Conservation (phyloP, 2,113 vertebrate genomes). For the Platysteira castanea region DNA sequence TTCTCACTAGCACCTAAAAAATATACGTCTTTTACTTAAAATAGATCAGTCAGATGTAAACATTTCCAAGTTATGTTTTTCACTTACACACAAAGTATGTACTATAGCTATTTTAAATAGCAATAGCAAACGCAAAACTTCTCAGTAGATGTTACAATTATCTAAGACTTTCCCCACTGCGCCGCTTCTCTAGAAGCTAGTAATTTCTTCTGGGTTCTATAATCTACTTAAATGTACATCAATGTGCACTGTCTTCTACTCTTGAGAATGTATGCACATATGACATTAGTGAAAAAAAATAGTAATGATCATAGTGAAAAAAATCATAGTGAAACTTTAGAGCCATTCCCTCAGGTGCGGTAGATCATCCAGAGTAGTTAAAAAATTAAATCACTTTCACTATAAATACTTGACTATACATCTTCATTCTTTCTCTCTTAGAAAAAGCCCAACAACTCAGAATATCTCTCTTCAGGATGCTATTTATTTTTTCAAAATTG, state of each 20-base stretch:
- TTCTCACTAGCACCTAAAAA: constrained; percentile 52
- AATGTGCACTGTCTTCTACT: neutral
- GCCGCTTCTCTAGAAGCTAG: neutral
- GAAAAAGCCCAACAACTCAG: constrained; percentile 5
- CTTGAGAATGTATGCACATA: neutral
- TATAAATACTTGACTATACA: neutral
- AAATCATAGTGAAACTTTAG: neutral
- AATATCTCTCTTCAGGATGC: neutral
- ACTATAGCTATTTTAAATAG: constrained; percentile 26
- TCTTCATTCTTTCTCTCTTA: neutral
- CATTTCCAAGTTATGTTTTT: constrained; percentile 33
- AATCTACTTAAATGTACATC: neutral
- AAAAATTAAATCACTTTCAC: neutral
- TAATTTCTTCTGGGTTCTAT: neutral
- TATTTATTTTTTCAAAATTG: neutral
- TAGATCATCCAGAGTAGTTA: neutral
- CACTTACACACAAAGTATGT: neutral
- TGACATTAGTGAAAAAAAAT: neutral
- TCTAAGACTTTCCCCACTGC: neutral
- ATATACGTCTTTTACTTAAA: constrained; percentile 57
- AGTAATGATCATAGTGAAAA: neutral
- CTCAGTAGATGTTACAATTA: neutral
- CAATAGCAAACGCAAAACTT: constrained; percentile 17
- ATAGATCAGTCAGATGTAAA: constrained; percentile 36
- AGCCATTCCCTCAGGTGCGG: neutral